phyloP scores from a whole-genome alignment of 2,888 invertebrate species.

The Erebia palarica region DNA sequence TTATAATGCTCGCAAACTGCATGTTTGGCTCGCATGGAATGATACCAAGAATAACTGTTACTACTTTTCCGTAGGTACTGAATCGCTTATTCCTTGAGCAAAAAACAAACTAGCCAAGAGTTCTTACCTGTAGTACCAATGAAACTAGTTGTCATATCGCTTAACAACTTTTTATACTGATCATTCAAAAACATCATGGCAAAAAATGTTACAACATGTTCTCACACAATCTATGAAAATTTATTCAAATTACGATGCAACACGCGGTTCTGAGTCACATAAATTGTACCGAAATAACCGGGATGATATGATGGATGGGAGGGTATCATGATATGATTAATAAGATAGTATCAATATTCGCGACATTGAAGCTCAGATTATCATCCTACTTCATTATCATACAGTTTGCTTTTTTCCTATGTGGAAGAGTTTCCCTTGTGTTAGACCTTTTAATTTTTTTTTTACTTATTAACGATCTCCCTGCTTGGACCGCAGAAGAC shows the following conservation, averaged over 20 bases:
- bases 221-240: conserved; percentile 1
- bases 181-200: not conserved
- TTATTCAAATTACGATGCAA: conserved; percentile 1
- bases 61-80: not conserved
- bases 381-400: conserved; percentile 26
- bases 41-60: not conserved
- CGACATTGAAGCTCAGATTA: conserved; percentile 60
- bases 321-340: conserved; percentile 54
- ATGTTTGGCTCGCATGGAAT: not conserved
- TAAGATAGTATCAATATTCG: conserved; percentile 67
- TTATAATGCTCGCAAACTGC: not conserved
- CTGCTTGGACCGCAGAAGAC: too few species aligned
- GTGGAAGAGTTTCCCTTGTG: too few species aligned
- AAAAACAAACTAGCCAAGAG: not conserved
- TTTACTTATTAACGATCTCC: too few species aligned
- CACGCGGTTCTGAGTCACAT: conserved; percentile 7
- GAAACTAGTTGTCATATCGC: not conserved
- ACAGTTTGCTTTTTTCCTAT: not conserved
- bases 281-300: conserved; percentile 29
- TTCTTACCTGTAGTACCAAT: not conserved
- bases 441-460: too few species aligned
- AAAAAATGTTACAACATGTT: conserved; percentile 4
- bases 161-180: not conserved
- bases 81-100: not conserved
- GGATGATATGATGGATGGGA: conserved; percentile 43